These are phyloP conservation scores for Pyrrhosoma nymphula DNA, from an alignment of 2,888 invertebrate genomes.

Conservation along the genomic window DNA sequence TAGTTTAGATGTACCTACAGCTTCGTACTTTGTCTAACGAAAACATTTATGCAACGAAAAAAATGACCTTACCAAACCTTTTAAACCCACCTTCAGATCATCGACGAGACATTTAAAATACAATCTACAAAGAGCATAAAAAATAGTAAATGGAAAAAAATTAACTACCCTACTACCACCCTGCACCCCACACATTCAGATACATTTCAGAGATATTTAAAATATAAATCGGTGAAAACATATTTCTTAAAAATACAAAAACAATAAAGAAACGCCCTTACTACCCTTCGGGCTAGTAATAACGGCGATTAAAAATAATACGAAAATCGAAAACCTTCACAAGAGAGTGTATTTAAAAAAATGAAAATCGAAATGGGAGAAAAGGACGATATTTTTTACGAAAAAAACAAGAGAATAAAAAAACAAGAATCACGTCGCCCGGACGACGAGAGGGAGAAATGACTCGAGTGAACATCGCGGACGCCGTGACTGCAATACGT, in stretches of 20 bases:
- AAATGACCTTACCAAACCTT: background rate
- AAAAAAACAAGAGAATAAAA: background rate
- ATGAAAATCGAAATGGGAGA: background rate
- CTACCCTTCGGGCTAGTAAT: background rate
- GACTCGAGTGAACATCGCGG: slow-evolving; percentile 5
- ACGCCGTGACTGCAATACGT: slow-evolving; percentile 11
- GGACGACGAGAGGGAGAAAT: background rate
- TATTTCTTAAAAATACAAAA: too few relatives aligned
- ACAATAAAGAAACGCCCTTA: too few relatives aligned
- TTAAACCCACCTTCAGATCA: background rate
- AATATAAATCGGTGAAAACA: too few relatives aligned
- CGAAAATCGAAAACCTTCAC: background rate
- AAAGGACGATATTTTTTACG: background rate
- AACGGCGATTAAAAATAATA: background rate
- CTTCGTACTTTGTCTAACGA: too few relatives aligned
- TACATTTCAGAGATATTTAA: too few relatives aligned
- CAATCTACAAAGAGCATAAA: background rate
- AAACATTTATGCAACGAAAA: too few relatives aligned
- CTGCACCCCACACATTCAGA: too few relatives aligned
- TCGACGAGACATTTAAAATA: background rate
- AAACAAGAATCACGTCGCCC: background rate
- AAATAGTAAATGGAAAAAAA: too few relatives aligned
- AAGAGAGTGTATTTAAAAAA: background rate
- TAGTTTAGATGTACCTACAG: too few relatives aligned
- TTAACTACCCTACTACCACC: too few relatives aligned